phyloP scores from a whole-genome alignment of 2,113 vertebrate genomes.

The Empidonax alnorum region DNA sequence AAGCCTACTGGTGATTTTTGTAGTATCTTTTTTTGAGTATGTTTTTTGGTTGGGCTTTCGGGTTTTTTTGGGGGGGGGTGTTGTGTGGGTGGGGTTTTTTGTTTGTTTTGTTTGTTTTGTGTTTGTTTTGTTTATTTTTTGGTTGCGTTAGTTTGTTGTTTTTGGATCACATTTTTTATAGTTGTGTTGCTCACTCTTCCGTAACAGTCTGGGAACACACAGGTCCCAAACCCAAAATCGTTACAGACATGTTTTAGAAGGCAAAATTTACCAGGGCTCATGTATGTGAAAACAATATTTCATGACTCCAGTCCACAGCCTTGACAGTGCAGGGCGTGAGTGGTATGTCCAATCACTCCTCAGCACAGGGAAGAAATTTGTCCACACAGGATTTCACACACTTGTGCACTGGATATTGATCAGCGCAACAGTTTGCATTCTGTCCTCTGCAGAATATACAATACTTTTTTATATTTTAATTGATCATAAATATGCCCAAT shows the following conservation, averaged over 20 bases:
- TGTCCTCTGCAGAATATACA: not conserved
- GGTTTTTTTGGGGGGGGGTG: not conserved
- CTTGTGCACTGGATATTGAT: not conserved
- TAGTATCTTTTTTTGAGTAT: not conserved
- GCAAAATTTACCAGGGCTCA: not conserved
- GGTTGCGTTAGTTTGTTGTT: not conserved
- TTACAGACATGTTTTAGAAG: not conserved
- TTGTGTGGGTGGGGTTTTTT: not conserved
- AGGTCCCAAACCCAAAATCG: not conserved
- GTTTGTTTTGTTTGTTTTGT: not conserved
- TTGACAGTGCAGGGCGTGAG: fast-evolving
- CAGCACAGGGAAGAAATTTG: not conserved
- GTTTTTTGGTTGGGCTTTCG: not conserved
- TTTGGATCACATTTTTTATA: not conserved
- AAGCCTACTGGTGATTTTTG: not conserved
- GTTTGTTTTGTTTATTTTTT: not conserved
- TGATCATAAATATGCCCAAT: not conserved
- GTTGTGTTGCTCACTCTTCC: not conserved
- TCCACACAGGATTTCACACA: not conserved
- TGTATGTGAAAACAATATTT: not conserved
- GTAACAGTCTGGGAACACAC: not conserved
- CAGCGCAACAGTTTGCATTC: not conserved
- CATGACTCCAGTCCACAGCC: not conserved
- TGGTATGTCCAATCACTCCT: not conserved
- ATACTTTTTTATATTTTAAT: not conserved